Percentiles rank a stretch among this genome's conserved stretches.
Conservation (phyloP, 1,140 invertebrate species). For the Probaryconus sp. region DNA sequence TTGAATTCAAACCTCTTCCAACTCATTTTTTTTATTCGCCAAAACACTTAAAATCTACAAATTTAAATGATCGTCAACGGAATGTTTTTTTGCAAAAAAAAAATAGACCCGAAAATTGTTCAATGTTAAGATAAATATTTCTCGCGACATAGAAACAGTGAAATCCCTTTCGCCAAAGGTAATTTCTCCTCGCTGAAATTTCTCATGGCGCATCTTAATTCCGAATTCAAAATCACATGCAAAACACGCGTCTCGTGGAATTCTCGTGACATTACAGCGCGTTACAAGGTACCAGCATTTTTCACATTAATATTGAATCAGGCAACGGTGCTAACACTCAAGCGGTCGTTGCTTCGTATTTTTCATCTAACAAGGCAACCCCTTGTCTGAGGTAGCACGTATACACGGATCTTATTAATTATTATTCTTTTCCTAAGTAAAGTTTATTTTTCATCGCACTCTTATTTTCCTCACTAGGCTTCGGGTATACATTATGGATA, state of each 20-base stretch:
- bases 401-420: constrained; percentile 31
- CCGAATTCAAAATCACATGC: constrained; percentile 2
- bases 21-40: too few relatives aligned
- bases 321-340: background rate
- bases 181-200: constrained; percentile 6
- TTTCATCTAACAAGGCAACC: background rate
- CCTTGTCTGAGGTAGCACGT: background rate
- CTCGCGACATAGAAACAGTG: too few relatives aligned
- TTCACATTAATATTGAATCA: constrained; percentile 1
- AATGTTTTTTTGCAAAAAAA: too few relatives aligned
- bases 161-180: background rate
- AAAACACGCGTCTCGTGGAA: background rate
- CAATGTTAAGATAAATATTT: too few relatives aligned
- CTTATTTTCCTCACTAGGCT: constrained; percentile 24
- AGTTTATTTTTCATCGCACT: constrained; percentile 33
- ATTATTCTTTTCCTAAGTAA: constrained; percentile 20
- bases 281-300: background rate
- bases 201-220: background rate
- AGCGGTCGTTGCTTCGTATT: background rate
- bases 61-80: background rate
- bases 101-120: too few relatives aligned
- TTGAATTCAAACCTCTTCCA: constrained; percentile 15
- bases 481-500: constrained; percentile 32
- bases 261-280: background rate
- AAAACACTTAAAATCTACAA: background rate